Base-by-base conservation (phyloP, 1,140 invertebrate genomes). In the Tenebrio molitor region DNA sequence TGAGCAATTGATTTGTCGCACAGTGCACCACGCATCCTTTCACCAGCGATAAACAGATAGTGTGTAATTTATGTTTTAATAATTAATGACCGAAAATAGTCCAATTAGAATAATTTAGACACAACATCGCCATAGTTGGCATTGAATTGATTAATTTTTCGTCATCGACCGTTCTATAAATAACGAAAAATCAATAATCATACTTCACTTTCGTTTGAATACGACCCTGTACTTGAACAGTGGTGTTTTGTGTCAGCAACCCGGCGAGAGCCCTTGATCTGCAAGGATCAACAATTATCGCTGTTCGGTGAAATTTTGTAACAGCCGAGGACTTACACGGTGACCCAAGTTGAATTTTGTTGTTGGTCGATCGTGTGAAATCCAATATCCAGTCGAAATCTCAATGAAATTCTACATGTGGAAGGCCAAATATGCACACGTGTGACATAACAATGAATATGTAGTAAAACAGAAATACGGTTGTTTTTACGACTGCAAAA, bases 101-200 rank as follows among this genome's bases (percentile, higher is more conserved):
- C 19, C 19, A 29, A 58, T 58, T 58, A 58, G 50, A 58, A 58
- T 58, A 29, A 58, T 33, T 58, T 58, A 58, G 50, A 58, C 50
- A 58, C 50, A 58, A 58, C 50, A 58, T 29, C 50, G 50, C 8
- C 1, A 14, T 12, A 29, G n/a, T 12, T 21, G 50, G 15, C 50
- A 58, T 58, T 58, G 50, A 58, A 58, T 29, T 29, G 50, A 58
- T 58, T 58, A 58, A 25, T 29, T 58, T 58, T 58, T 29, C 21
- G 21, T 29, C 23, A 58, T 29, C 50, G 23, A 14, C 21, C 23
- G 23, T 58, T 58, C 50, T 58, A 58, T 29, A 58, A 25, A 33
- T 58, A 58, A 25, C 15, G 44, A 8, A 58, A 14, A 29, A 58
- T 58, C 50, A 15, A 58, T 58, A 16, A 25, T 29, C 14, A 12